Base-by-base conservation (phyloP, 1,140 invertebrate genomes). In the Pogonomyrmex barbatus region DNA sequence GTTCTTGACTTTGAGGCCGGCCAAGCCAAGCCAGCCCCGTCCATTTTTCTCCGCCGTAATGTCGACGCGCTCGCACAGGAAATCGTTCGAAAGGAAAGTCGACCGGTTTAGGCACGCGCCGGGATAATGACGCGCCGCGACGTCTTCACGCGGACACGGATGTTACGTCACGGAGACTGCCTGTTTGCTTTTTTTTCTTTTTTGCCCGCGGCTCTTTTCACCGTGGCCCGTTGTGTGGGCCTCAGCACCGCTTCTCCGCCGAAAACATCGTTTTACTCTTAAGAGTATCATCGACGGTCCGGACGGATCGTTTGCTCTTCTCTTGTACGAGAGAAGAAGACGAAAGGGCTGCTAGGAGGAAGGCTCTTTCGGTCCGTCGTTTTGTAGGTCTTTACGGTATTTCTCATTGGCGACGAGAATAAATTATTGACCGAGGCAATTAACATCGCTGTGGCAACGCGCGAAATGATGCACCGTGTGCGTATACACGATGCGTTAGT, bases 231-330 rank as follows among this genome's bases (percentile, higher is more conserved):
- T 24, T 24, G 24, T 24, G 33, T 33, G 58, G 75, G 45, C 42
- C 33, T n/a, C 24, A 0, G 45, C 24, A 56, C 52, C 67, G 67
- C 67, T 75, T 12, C 56, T 39, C 24, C 24, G 24, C 42, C 68
- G 17, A 83, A 83, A 83, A 83, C 79, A 83, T 42, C 79, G 68
- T 83, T 83, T 83, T 60, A 83, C 79, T 83, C 67, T 83, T 83
- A 83, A 62, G 67, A 83, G 42, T 24, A 75, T 82, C 67, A 30
- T 9, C 30, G 39, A 39, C 39, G 42, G 24, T 24, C 24, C 24
- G 24, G 39, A 73, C 2, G 52, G 52, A 24, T 73, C 79, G 79
- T 83, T 83, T 73, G 30, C 56, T 82, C 67, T 73, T 58, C 42
- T 45, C 52, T 24, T 6, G 33, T 4, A 2, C 62, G 62, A 42